These are phyloP conservation scores for Ladona fulva DNA, from an alignment of 1,140 invertebrate genomes.

Conservation along the genomic window DNA sequence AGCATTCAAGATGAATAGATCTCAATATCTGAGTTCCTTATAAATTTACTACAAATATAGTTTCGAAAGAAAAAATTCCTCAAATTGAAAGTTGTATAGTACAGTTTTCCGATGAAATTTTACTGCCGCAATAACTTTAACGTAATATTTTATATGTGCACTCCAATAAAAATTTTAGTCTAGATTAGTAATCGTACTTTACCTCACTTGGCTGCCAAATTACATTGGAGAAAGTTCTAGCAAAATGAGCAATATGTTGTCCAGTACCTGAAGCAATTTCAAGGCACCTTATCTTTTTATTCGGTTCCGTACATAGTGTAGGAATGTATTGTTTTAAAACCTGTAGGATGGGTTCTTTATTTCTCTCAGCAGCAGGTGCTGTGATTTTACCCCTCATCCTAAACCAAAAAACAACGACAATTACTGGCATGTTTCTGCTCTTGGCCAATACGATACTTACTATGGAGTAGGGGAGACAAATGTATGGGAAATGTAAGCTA, in stretches of 20 bases:
- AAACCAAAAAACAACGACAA: not conserved
- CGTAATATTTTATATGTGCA: too few species aligned
- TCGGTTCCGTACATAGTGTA: not conserved
- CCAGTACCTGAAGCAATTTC: conserved; percentile 80
- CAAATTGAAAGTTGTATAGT: too few species aligned
- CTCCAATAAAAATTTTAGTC: too few species aligned
- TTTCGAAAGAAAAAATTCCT: too few species aligned
- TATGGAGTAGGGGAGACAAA: too few species aligned
- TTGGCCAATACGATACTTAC: too few species aligned
- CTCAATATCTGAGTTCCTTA: too few species aligned
- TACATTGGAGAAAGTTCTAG: conserved; percentile 57
- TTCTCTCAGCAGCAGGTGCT: conserved; percentile 62
- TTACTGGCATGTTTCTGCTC: not conserved
- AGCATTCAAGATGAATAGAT: too few species aligned
- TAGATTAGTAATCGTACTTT: not conserved
- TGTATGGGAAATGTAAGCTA: too few species aligned
- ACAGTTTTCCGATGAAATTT: too few species aligned
- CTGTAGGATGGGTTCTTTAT: conserved; percentile 65
- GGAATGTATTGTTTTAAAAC: conserved; percentile 52
- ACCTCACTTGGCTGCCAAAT: conserved; percentile 69
- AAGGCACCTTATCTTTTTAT: conserved; percentile 37
- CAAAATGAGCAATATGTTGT: conserved; percentile 70
- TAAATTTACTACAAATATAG: too few species aligned
- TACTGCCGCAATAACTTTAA: too few species aligned
- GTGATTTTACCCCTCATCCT: not conserved